Evolutionary conservation across 2,113 vertebrate genomes (phyloP).

Genomic region (Chionomys nivalis): DNA sequence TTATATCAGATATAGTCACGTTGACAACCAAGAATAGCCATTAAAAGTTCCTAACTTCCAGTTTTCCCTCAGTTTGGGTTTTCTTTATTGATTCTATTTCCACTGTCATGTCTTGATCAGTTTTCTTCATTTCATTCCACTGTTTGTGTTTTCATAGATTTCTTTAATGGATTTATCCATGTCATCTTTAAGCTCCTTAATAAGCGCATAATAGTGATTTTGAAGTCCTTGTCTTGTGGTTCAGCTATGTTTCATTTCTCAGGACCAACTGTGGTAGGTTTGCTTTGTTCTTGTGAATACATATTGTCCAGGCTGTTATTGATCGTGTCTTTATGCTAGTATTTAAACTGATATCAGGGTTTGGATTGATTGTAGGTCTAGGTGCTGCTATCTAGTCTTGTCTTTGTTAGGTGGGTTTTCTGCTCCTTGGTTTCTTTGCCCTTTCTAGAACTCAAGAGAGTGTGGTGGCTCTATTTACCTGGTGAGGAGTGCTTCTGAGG

Average conservation of each 20-base stretch:
- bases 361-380: background rate
- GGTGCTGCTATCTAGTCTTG: background rate
- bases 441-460: background rate
- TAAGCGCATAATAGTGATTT: background rate
- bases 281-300: background rate
- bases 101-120: background rate
- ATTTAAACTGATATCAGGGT: background rate
- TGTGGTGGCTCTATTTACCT: background rate
- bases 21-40: too few relatives aligned
- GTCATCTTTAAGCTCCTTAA: background rate
- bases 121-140: background rate
- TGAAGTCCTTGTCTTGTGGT: background rate
- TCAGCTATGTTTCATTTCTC: background rate
- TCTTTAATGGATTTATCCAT: background rate
- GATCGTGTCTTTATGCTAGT: background rate
- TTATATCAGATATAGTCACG: too few relatives aligned
- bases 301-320: background rate
- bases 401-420: background rate
- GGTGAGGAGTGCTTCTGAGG: background rate
- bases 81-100: background rate
- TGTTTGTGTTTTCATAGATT: background rate
- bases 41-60: background rate
- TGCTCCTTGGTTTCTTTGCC: background rate
- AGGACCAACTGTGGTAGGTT: background rate
- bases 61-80: background rate